Base-by-base conservation (phyloP, 2,888 invertebrate species). In the Myathropa florea region DNA sequence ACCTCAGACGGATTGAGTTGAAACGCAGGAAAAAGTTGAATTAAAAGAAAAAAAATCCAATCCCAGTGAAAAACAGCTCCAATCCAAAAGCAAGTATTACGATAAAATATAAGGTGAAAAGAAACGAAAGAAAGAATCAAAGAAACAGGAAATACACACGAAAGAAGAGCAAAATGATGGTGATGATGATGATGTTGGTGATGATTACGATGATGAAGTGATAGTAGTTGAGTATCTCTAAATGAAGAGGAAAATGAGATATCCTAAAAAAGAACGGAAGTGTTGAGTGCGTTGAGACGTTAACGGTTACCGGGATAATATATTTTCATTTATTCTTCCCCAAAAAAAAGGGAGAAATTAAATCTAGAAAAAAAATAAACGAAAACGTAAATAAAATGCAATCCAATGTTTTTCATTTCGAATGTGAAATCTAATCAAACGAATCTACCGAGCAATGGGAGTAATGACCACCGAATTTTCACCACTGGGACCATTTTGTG, bases 401-500 rank as follows among this genome's bases (percentile, higher is more conserved):
- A 76, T 26, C 4, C 26, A 21, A 64, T 65, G 30, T 28, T 53
- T 36, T 46, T 18, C 6, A 23, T 23, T 60, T 60, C 26, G 14
- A 57, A 23, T 33, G 18, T 64, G 68, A 65, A 64, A 30, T 18
- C 24, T 36, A 3, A 64, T 14, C 21, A 12, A 24, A 68, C n/a
- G 30, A 67, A 57, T 64, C 24, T 71, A 55, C 55, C 61, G 26
- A 65, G 64, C 76, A 82, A 82, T 82, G 86, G 78, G 86, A 86
- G 63, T 82, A 82, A 79, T 67, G 71, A 86, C 86, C 86, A 86
- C 86, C 86, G 86, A 86, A 83, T 83, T 83, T 86, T 82, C 75
- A 86, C 78, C 82, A 83, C 70, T 86, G 86, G 86, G 86, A 86
- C 86, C 86, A 86, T 86, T 86, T 86, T 71, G 83, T 83, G 86